Conservation (phyloP, 2,113 vertebrate genomes). For the Eurypyga helias region DNA sequence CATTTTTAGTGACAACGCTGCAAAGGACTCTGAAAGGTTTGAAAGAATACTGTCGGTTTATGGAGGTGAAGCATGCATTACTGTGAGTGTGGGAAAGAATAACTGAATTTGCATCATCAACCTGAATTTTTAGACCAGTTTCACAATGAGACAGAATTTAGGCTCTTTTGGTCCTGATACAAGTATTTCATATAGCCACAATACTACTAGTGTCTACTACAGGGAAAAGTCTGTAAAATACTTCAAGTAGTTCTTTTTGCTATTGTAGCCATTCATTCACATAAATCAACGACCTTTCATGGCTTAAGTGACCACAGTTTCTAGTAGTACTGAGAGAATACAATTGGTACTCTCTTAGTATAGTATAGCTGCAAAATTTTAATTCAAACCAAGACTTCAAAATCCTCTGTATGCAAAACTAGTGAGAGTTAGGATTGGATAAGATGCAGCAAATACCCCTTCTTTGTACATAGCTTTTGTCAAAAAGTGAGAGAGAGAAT, state of each 20-base stretch:
- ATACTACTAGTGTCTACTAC: background rate
- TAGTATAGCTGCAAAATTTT: background rate
- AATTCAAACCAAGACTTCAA: background rate
- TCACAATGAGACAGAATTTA: background rate
- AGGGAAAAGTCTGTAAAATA: background rate
- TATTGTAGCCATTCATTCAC: background rate
- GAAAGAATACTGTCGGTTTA: background rate
- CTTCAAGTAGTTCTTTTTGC: background rate
- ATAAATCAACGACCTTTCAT: background rate
- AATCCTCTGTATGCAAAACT: background rate
- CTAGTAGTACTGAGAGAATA: background rate
- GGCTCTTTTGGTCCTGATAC: background rate
- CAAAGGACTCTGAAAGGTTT: background rate
- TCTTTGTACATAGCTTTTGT: background rate
- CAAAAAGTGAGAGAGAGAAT: background rate
- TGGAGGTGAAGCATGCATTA: background rate
- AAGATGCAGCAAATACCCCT: background rate
- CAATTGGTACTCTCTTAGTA: background rate
- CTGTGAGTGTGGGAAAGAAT: background rate
- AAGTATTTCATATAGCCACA: background rate
- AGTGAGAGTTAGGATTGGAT: background rate
- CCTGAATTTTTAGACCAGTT: background rate
- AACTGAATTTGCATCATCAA: background rate
- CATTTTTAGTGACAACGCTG: conserved; percentile 29
- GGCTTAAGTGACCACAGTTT: background rate